A percentile compares a stretch with the other conserved stretches of the same genome.
Evolutionary conservation across 2,113 vertebrate genomes (phyloP).

Genomic region (Leucoraja erinaceus): DNA sequence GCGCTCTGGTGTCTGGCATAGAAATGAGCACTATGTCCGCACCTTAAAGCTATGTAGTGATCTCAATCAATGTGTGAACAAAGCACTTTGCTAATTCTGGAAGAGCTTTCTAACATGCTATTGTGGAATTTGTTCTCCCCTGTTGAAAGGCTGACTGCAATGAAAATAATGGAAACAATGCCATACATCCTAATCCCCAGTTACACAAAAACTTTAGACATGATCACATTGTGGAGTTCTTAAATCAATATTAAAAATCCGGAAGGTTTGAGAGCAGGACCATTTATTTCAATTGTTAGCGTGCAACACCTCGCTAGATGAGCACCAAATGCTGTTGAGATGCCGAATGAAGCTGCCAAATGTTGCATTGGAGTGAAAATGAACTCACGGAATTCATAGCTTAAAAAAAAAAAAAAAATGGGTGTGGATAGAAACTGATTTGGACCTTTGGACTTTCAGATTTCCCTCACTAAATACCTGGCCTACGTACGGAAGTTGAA

Average conservation of each 20-base stretch:
- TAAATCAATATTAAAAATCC: not conserved
- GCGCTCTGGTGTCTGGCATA: not conserved
- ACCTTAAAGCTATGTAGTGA: not conserved
- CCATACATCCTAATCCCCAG: not conserved
- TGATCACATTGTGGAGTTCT: not conserved
- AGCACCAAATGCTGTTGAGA: not conserved
- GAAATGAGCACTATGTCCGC: not conserved
- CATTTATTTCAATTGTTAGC: not conserved
- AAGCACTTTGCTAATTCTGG: not conserved
- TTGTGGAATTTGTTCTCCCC: conserved; percentile 23
- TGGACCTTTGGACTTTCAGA: not conserved
- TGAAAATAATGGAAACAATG: conserved; percentile 36
- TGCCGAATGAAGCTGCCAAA: not conserved
- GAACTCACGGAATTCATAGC: not conserved
- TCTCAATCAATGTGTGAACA: not conserved
- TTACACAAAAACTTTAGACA: not conserved
- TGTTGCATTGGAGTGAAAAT: not conserved
- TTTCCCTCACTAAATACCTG: not conserved
- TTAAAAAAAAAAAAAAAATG: not conserved
- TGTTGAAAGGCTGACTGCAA: conserved; percentile 5
- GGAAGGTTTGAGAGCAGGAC: not conserved
- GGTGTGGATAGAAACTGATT: not conserved
- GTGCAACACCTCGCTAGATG: not conserved
- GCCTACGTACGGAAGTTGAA: not conserved
- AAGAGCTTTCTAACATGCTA: not conserved